These are phyloP conservation scores for Cosmopolites sordidus DNA, from an alignment of 2,888 invertebrate species.

Conservation along the genomic window DNA sequence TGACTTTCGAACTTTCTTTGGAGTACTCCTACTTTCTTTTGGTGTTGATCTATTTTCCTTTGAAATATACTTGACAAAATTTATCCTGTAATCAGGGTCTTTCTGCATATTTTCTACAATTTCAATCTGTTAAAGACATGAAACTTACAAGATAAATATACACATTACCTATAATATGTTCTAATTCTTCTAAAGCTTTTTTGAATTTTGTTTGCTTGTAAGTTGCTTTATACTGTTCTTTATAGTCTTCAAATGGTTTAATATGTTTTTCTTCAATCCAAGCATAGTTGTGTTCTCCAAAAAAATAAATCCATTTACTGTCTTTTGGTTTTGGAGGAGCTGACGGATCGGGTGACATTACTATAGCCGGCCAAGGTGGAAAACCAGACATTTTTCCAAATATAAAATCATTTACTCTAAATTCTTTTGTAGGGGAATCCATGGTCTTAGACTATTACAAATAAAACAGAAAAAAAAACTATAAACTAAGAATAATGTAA, in stretches of 20 bases:
- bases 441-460: not conserved
- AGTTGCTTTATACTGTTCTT: slow-evolving; percentile 20
- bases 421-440: not conserved
- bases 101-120: slow-evolving; percentile 15
- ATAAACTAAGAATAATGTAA: too few species aligned
- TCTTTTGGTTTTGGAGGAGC: slow-evolving; percentile 17
- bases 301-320: slow-evolving; percentile 28
- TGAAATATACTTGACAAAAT: slow-evolving; percentile 17
- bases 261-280: slow-evolving; percentile 29
- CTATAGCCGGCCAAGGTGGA: slow-evolving; percentile 32
- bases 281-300: slow-evolving; percentile 31
- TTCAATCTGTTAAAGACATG: too few species aligned
- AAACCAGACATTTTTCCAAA: slow-evolving; percentile 28
- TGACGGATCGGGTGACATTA: slow-evolving; percentile 25
- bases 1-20: not conserved
- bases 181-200: slow-evolving; percentile 21
- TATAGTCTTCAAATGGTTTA: slow-evolving; percentile 23
- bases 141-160: too few species aligned
- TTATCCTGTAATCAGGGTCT: slow-evolving; percentile 24
- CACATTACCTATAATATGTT: slow-evolving; percentile 20
- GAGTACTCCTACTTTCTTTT: not conserved
- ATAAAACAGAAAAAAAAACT: too few species aligned
- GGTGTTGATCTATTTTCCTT: slow-evolving; percentile 12
- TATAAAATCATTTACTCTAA: slow-evolving; percentile 26
- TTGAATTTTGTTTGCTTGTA: slow-evolving; percentile 7